Evolutionary conservation across 2,797 vertebrate genomes (phyloP).

Genomic region (Sebastes hubbsi): DNA sequence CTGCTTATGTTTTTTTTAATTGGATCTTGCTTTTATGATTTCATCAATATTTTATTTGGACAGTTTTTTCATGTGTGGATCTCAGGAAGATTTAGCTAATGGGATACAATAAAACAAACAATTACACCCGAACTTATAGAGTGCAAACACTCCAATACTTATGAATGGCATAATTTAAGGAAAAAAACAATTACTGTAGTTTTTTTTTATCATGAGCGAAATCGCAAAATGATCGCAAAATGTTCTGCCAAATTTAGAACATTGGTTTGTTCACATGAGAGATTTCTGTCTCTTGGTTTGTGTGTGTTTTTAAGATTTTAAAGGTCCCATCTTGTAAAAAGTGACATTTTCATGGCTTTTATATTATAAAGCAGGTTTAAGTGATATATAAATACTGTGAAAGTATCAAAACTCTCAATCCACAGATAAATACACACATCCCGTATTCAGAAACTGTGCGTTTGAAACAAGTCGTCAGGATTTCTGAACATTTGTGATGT

Average conservation of each 20-base stretch:
- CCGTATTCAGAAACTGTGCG: no score
- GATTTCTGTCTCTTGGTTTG: neutral
- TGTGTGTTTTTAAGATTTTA: neutral
- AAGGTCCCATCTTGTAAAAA: no score
- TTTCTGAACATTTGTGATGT: no score
- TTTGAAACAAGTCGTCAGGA: no score
- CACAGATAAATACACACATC: no score
- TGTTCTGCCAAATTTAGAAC: neutral
- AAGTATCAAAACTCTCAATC: no score
- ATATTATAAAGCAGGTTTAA: no score
- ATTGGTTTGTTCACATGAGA: neutral
- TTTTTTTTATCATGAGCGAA: neutral
- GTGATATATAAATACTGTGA: no score
- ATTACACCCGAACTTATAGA: neutral
- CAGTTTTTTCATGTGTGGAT: neutral
- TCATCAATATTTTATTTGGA: neutral
- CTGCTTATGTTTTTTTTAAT: neutral
- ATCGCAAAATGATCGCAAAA: neutral
- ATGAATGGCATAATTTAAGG: neutral
- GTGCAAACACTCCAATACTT: neutral
- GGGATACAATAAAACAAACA: neutral
- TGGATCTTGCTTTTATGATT: neutral
- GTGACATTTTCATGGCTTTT: no score
- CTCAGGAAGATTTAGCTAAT: neutral
- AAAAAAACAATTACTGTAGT: neutral